Percentiles rank a stretch among this genome's conserved stretches.
Evolutionary conservation across 35 echinoderm and acorn worm genomes (phyloP).

Genomic region (Anneissia japonica): DNA sequence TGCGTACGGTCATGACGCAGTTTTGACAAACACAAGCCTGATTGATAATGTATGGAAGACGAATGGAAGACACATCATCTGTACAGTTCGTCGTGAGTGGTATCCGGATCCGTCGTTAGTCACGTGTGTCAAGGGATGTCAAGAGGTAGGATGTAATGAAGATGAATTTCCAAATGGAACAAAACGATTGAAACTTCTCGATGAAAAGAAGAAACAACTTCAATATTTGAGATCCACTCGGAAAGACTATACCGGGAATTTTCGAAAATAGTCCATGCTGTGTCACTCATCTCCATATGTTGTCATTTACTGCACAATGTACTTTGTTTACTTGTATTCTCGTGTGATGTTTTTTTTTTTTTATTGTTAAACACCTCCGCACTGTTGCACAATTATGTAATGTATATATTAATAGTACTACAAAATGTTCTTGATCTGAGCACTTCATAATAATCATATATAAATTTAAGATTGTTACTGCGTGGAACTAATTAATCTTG

Average conservation of each 20-base stretch:
- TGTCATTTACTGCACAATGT: background rate
- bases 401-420: no score
- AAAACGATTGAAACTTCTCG: background rate
- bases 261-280: background rate
- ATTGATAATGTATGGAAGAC: background rate
- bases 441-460: no score
- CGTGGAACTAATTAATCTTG: no score
- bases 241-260: background rate
- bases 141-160: slow-evolving; percentile 21
- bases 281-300: background rate
- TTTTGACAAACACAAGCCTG: background rate
- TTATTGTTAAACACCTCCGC: background rate
- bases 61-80: slow-evolving; percentile 7
- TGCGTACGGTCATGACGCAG: background rate
- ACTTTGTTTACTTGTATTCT: background rate
- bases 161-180: background rate
- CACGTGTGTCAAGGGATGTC: slow-evolving; percentile 36
- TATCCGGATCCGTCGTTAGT: slow-evolving; percentile 32
- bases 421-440: no score
- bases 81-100: slow-evolving; percentile 47
- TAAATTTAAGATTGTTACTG: no score
- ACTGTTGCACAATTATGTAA: background rate
- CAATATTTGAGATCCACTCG: background rate
- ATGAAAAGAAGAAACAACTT: background rate
- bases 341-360: background rate